Evolutionary conservation across 2,888 invertebrate species (phyloP).

Genomic region (Phrixothrix hirtus): DNA sequence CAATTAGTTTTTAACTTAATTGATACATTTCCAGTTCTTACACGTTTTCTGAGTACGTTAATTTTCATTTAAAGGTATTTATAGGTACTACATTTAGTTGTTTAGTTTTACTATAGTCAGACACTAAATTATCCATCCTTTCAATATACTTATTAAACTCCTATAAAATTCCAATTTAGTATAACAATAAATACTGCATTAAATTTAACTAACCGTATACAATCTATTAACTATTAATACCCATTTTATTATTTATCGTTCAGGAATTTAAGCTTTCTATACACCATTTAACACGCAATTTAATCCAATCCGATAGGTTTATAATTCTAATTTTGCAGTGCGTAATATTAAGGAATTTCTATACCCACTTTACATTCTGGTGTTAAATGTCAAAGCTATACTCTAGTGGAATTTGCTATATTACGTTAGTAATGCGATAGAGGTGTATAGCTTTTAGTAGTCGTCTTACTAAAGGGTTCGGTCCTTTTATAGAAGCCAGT

Average conservation of each 20-base stretch:
- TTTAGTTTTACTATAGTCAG: too few relatives aligned
- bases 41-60: conserved; percentile 8
- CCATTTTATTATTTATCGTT: background rate
- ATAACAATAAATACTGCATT: conserved; percentile 8
- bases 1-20: conserved; percentile 16
- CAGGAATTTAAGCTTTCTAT: conserved; percentile 1
- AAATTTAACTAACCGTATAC: background rate
- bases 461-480: conserved; percentile 36
- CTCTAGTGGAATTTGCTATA: conserved; percentile 33
- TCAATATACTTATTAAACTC: conserved; percentile 4
- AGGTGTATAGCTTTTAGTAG: conserved; percentile 33
- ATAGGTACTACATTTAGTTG: background rate
- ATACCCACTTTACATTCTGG: conserved; percentile 32
- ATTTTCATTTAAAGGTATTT: background rate
- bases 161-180: conserved; percentile 16
- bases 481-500: conserved; percentile 22
- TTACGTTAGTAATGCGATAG: conserved; percentile 35
- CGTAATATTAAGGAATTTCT: conserved; percentile 21
- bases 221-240: background rate
- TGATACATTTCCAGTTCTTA: conserved; percentile 6
- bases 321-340: background rate
- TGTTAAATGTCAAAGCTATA: conserved; percentile 37
- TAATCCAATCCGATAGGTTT: background rate
- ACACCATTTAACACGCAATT: conserved; percentile 1
- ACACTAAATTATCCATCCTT: too few relatives aligned